Percentiles rank a stretch among this genome's conserved stretches.
Conservation (phyloP, 2,797 vertebrate species). For the Gila robusta region DNA sequence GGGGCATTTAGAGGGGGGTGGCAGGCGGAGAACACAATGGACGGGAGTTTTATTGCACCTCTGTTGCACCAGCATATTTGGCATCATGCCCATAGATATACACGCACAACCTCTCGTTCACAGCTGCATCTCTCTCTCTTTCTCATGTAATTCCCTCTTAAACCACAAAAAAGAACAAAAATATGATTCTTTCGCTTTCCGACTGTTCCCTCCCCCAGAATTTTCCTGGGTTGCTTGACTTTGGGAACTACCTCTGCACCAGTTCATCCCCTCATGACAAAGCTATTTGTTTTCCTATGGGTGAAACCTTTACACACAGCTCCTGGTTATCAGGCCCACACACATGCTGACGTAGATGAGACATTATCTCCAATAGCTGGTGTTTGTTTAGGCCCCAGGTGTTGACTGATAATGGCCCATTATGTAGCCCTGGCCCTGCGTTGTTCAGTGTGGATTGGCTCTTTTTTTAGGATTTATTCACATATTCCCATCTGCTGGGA, state of each 20-base stretch:
- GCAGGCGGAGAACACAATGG: slow-evolving; percentile 74
- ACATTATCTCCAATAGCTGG: slow-evolving; percentile 74
- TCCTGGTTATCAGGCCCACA: slow-evolving; percentile 56
- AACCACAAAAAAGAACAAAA: slow-evolving; percentile 6
- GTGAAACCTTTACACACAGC: slow-evolving; percentile 60
- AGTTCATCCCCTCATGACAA: slow-evolving; percentile 64
- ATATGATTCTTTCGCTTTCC: not conserved
- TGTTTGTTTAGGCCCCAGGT: slow-evolving; percentile 78
- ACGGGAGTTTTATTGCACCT: slow-evolving; percentile 73
- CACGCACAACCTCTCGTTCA: slow-evolving; percentile 26
- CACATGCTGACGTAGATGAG: slow-evolving; percentile 73
- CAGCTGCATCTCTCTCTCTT: slow-evolving; percentile 60
- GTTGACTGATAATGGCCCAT: slow-evolving; percentile 74
- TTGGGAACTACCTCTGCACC: not conserved
- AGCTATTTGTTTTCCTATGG: slow-evolving; percentile 70
- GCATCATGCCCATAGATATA: slow-evolving; percentile 63
- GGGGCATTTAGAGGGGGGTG: slow-evolving; percentile 73
- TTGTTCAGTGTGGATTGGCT: slow-evolving; percentile 62
- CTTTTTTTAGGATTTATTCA: slow-evolving; percentile 39
- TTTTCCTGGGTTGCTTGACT: slow-evolving; percentile 21
- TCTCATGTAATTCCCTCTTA: not conserved
- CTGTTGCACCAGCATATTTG: slow-evolving; percentile 71
- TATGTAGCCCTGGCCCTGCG: slow-evolving; percentile 68
- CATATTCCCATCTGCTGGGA: slow-evolving; percentile 43
- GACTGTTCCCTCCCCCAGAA: not conserved